Base-by-base conservation (phyloP, 2,888 invertebrate genomes). In the Petrolisthes manimaculis region DNA sequence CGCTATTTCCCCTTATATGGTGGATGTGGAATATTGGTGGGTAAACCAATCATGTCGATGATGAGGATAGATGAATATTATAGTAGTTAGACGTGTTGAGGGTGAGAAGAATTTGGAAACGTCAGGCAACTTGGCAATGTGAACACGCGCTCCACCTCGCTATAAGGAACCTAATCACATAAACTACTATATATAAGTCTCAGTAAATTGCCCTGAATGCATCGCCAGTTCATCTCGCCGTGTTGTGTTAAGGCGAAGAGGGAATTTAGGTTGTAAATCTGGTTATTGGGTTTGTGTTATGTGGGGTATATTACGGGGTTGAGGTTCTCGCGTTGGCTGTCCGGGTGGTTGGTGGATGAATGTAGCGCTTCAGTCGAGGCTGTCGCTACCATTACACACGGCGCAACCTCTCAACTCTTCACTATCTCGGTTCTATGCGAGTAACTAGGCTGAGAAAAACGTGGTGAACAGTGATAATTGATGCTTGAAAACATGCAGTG, bases 291-390 rank as follows among this genome's bases (percentile, higher is more conserved):
- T 14, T 14, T 53, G 14, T 8, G 53, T 78, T 53, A 2, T 37
- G 37, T 37, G 37, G 37, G 37, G 37, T 37, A 37, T 37, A 37
- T 37, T 37, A 37, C 37, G 37, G 37, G 12, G 61, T 18, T 3
- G 61, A 12, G 61, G 9, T 61, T 61, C 61, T 18, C 61, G 61
- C 61, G 12, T 61, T 61, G 61, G 61, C 61, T 61, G 12, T 3
- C 61, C 37, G 37, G 37, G 37, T 61, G 61, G 21, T 37, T 24
- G 77, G 54, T 21, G 18, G 9, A 54, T 54, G 79, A 79, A n/a
- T 18, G 79, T 54, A 79, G 74, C 74, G 9, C 61, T 61, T 61
- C 61, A 61, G 61, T 61, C 61, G 61, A 61, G 61, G 61, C 61
- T 61, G 61, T 9, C 18, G 61, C 61, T 61, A 61, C 12, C 61